Base-by-base conservation (phyloP, 1,140 invertebrate species). In the Atta cephalotes region DNA sequence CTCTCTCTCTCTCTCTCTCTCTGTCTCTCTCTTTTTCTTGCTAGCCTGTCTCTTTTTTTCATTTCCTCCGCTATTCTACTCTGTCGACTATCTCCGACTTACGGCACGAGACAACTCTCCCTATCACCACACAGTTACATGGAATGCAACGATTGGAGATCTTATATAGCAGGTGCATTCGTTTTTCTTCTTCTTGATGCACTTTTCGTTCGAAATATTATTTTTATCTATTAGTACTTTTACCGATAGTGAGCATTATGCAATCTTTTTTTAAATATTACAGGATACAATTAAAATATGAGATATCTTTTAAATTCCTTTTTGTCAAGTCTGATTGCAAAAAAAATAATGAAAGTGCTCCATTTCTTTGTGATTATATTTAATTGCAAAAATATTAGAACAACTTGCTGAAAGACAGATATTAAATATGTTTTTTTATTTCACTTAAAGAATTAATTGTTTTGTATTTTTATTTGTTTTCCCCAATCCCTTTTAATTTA, bases 21-120 rank as follows among this genome's bases (percentile, higher is more conserved):
- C 31, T 10, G 31, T 16, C 53, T 28, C 31, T 10, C 39, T 16
- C 53, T 31, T 16, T 39, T 45, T 70, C 63, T 70, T 3, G 39
- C 10, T 45, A 12, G 39, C 39, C 39, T 45, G 39, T 45, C 6
- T 10, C 39, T 9, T 45, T 45, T 45, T 45, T 25, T 6, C 80
- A 21, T 12, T 21, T 72, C 53, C 66, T 49, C 6, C 25, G 35
- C 80, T 85, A 72, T 62, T 82, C 56, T 56, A 81, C 78, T 31
- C 28, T 5, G 35, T n/a, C n/a, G 66, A 25, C 35, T 72, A 21
- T 45, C 39, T 28, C 21, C 39, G n/a, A 45, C 66, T 66, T 31
- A 72, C 31, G 7, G 10, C 18, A 39, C 58, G 35, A 72, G 56
- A 84, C 9, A 60, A n/a, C 7, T 9, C 74, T 25, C n/a, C 53